Percentiles rank a stretch among this genome's conserved stretches.
phyloP scores from a whole-genome alignment of 2,888 invertebrate species.

The Drosophila gaucha region DNA sequence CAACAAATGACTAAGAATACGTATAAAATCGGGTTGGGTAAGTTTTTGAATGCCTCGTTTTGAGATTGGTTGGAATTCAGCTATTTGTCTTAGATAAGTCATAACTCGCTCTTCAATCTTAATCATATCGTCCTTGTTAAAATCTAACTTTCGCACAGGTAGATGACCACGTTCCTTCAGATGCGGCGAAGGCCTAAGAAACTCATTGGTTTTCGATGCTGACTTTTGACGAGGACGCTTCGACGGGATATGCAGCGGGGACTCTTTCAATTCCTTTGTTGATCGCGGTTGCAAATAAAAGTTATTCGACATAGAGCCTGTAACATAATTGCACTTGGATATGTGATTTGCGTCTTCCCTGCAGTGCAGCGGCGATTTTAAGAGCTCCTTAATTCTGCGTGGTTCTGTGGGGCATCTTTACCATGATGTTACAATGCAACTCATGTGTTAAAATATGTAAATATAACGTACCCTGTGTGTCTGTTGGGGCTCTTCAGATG shows the following conservation, averaged over 20 bases:
- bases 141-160: conserved; percentile 20
- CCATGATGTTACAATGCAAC: neutral
- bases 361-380: conserved; percentile 13
- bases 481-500: neutral
- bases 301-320: neutral
- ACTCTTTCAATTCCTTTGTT: conserved; percentile 12
- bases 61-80: conserved; percentile 16
- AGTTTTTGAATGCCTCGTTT: conserved; percentile 30
- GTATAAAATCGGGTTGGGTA: conserved; percentile 45
- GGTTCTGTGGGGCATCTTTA: conserved; percentile 9
- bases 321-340: neutral
- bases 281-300: conserved; percentile 16
- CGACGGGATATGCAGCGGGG: conserved; percentile 19
- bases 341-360: neutral
- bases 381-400: conserved; percentile 9
- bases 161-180: neutral
- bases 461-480: conserved; percentile 5
- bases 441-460: neutral
- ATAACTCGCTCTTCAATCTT: conserved; percentile 15
- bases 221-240: neutral
- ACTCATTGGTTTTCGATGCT: neutral
- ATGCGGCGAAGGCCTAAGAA: neutral
- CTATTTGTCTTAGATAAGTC: conserved; percentile 12
- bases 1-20: conserved; percentile 40
- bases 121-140: neutral